Conservation (phyloP, 2,888 invertebrate genomes). For the Alviniconcha strummeri region DNA sequence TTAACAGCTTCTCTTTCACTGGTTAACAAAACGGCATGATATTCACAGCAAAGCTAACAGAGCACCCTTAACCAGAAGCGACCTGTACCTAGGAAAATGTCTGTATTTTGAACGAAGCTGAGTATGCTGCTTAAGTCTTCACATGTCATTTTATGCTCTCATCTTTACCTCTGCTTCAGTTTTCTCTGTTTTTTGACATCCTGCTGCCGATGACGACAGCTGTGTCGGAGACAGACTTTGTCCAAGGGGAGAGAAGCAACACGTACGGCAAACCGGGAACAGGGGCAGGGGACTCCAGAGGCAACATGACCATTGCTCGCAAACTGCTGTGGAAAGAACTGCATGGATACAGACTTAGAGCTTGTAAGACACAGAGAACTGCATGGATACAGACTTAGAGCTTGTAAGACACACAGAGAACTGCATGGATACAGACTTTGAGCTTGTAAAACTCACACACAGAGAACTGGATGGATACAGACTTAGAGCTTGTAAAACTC, state of each 20-base stretch:
- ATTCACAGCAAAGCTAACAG: no score
- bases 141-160: no score
- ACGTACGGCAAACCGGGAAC: conserved; percentile 47
- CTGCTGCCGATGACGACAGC: conserved; percentile 74
- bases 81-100: no score
- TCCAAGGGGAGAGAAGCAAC: conserved; percentile 63
- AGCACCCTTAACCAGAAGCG: no score
- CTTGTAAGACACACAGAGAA: conserved; percentile 43
- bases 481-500: no score
- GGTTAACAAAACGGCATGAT: no score
- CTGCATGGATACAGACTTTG: conserved; percentile 65
- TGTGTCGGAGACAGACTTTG: conserved; percentile 69
- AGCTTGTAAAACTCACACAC: conserved; percentile 56
- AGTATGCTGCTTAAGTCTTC: no score
- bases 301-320: conserved; percentile 61
- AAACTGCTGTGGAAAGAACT: conserved; percentile 70
- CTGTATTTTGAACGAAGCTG: no score
- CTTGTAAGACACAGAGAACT: conserved; percentile 53
- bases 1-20: no score
- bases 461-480: neutral
- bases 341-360: conserved; percentile 63
- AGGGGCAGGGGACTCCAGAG: conserved; percentile 37
- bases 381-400: neutral
- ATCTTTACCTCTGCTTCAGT: conserved; percentile 61
- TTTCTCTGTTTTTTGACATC: conserved; percentile 77